Evolutionary conservation across 1,140 invertebrate genomes (phyloP), one percentile per base, ranked within the genome.

Genomic region (Ladona fulva): DNA sequence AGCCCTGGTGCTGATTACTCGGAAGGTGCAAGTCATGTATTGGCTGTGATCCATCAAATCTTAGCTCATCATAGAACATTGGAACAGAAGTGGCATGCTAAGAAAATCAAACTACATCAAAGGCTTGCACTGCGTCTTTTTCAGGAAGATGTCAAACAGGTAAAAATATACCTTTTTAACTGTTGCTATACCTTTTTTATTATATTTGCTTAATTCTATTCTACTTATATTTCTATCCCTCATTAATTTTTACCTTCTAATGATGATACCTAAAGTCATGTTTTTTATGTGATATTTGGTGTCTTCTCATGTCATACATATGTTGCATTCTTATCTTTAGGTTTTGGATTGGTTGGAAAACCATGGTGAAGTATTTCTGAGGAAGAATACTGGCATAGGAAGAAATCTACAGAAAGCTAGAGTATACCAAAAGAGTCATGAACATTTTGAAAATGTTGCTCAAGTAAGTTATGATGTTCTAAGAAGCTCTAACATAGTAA

Each of bases 351-450:
- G 97, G 97, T 84, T 99, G 75, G 93, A 97, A 77, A 97, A 98
- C 83, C 97, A 99, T 84, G 98, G 98, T n/a, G 97, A 99, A 88
- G 96, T 98, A 3, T 99, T 99, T 84, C 89, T 99, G 37, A 89
- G 93, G 80, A 99, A 99, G 84, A 99, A 99, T 84, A 95, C 94
- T 7, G 95, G 95, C 16, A 96, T 99, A 78, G 98, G 98, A 74
- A 89, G 96, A 80, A 98, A 96, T 87, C 87, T 98, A 78, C 93
- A 96, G 83, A 95, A 97, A 86, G 95, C 97, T 14, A 90, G 95
- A 82, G 94, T 96, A 1, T 95, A 98, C 85, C 97, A 98, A 86
- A 98, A 97, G 87, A 97, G 95, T 86, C 97, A 99, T 85, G 95
- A 98, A 86, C 96, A 98, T 85, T 98, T 99, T 86, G 96, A 99